phyloP scores from a whole-genome alignment of 2,888 invertebrate genomes.

The Dioctria linearis region DNA sequence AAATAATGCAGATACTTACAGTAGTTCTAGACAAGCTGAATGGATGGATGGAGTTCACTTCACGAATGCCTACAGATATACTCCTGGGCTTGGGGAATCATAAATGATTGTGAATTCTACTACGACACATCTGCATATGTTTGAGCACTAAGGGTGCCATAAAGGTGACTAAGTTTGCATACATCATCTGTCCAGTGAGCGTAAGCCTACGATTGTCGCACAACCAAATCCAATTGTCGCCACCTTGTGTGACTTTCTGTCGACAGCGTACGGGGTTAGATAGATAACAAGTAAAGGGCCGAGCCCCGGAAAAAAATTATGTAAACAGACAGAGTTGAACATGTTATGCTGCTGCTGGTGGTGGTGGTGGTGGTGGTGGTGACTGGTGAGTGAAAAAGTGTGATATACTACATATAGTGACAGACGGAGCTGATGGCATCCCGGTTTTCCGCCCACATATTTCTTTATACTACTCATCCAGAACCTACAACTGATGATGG shows the following conservation, averaged over 20 bases:
- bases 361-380: too few relatives aligned
- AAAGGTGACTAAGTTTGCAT: neutral
- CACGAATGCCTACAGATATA: neutral
- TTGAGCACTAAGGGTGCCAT: neutral
- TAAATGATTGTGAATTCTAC: too few relatives aligned
- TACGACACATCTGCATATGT: constrained; percentile 5
- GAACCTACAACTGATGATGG: too few relatives aligned
- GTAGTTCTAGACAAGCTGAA: neutral
- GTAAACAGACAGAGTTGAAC: neutral
- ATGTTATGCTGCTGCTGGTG: neutral
- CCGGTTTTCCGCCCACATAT: constrained; percentile 1
- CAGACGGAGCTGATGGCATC: neutral
- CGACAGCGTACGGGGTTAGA: neutral
- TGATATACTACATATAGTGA: neutral
- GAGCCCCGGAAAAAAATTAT: neutral
- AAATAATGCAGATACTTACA: constrained; percentile 21
- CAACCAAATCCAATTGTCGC: neutral
- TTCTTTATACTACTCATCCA: neutral
- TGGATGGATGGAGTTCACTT: neutral
- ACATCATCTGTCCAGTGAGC: too few relatives aligned
- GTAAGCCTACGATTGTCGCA: neutral
- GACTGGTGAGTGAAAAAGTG: neutral
- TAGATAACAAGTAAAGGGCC: neutral
- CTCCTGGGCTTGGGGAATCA: too few relatives aligned
- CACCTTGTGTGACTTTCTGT: neutral